Conservation (phyloP, 1,140 invertebrate species). For the Tetragonula clypearis region DNA sequence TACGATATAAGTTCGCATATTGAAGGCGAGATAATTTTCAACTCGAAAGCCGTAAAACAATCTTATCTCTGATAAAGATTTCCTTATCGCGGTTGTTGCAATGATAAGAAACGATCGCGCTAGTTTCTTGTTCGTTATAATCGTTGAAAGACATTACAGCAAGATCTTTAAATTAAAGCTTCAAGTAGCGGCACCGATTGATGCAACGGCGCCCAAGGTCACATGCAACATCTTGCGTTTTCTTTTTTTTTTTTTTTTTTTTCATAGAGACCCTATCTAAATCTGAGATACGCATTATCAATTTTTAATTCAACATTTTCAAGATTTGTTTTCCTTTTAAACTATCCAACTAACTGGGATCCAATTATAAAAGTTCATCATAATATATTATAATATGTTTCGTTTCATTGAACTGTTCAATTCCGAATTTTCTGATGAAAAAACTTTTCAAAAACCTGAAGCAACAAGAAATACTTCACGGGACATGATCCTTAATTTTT, state of each 20-base stretch:
- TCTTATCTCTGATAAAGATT: constrained; percentile 65
- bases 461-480: no score
- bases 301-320: not conserved
- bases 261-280: not conserved
- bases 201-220: not conserved
- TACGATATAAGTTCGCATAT: constrained; percentile 3
- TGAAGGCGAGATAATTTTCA: constrained; percentile 39
- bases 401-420: no score
- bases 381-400: no score
- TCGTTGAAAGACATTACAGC: not conserved
- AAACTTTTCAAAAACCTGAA: no score
- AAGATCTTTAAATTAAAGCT: not conserved
- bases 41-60: constrained; percentile 24
- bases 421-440: no score
- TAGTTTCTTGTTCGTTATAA: not conserved
- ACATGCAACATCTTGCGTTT: not conserved
- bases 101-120: constrained; percentile 53
- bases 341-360: no score
- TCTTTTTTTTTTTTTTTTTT: not conserved
- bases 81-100: constrained; percentile 54
- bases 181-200: not conserved
- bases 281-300: not conserved
- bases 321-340: not conserved
- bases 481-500: no score
- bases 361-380: no score